Conservation (phyloP, 2,113 vertebrate species). For the Strix aluco region DNA sequence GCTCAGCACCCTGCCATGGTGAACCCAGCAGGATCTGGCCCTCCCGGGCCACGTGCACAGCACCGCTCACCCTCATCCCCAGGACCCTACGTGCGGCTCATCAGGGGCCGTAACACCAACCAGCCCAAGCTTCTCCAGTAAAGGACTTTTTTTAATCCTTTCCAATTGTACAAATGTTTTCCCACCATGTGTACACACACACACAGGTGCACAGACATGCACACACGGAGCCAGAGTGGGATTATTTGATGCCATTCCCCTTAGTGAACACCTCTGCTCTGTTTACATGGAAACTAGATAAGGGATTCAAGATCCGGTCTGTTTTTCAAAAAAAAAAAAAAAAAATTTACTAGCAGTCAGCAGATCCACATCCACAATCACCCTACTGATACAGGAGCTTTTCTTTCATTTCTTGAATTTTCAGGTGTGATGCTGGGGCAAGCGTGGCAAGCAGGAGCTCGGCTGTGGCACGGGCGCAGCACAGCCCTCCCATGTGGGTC, state of each 20-base stretch:
- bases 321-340: background rate
- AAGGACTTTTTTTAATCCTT: background rate
- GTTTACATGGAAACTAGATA: background rate
- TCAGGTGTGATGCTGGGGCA: background rate
- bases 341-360: background rate
- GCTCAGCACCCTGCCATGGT: background rate
- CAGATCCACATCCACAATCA: background rate
- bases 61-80: background rate
- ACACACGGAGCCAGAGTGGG: fast-evolving
- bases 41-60: fast-evolving
- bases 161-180: background rate
- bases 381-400: background rate
- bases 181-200: fast-evolving
- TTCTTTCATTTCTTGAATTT: background rate
- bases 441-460: fast-evolving
- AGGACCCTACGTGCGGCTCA: fast-evolving
- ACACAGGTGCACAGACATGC: background rate
- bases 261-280: background rate
- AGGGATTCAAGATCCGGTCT: background rate
- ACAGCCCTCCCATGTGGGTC: fast-evolving
- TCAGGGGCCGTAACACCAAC: fast-evolving
- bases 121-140: background rate
- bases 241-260: background rate
- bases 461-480: background rate
- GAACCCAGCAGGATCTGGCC: background rate